phyloP scores from a whole-genome alignment of 2,797 vertebrate genomes.

The Ptychobarbus kaznakovi region DNA sequence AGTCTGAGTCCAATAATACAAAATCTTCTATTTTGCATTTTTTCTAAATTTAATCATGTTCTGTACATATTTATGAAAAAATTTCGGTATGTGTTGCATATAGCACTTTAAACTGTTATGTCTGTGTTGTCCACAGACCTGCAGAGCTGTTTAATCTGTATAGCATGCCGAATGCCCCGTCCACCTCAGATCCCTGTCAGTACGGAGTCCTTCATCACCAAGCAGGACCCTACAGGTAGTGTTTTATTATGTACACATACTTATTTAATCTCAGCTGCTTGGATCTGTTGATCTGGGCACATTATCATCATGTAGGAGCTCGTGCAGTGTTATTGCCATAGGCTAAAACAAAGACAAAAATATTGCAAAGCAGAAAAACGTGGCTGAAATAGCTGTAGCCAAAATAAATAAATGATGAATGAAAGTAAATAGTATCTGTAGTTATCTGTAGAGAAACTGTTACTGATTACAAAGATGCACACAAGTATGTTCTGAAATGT shows the following conservation, averaged over 20 bases:
- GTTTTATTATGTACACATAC: neutral
- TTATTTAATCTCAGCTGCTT: conserved; percentile 24
- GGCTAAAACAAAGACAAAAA: neutral
- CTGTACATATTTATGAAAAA: neutral
- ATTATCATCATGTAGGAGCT: neutral
- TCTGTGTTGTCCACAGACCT: conserved; percentile 78
- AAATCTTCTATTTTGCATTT: neutral
- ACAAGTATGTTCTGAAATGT: neutral
- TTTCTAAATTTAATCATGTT: neutral
- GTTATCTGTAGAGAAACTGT: neutral
- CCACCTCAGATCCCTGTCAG: conserved; percentile 78
- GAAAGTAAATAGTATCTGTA: neutral
- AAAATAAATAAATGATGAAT: neutral
- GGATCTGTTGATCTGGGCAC: neutral
- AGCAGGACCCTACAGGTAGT: conserved; percentile 94
- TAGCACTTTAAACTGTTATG: neutral
- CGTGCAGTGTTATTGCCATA: neutral
- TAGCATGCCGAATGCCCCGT: conserved; percentile 88
- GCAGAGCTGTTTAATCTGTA: conserved; percentile 94
- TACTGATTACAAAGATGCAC: neutral
- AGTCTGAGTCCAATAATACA: neutral
- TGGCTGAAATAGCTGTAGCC: neutral
- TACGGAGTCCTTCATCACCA: conserved; percentile 93
- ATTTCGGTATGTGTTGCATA: neutral
- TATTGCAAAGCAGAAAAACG: neutral